phyloP scores from a whole-genome alignment of 2,113 vertebrate species.

The Phrynosoma platyrhinos region DNA sequence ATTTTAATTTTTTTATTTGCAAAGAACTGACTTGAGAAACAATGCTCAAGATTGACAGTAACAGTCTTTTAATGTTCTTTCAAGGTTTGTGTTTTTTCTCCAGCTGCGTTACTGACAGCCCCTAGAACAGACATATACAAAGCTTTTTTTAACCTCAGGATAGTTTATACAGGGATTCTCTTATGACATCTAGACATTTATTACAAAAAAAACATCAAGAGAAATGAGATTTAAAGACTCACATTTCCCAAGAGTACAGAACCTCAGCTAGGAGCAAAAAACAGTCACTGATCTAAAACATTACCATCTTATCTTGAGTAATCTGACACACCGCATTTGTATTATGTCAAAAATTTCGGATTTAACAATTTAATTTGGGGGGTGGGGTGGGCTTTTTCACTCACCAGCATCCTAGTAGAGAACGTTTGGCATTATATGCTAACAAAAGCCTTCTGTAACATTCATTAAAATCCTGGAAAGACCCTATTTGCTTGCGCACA shows the following conservation, averaged over 20 bases:
- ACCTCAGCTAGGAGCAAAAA: background rate
- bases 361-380: background rate
- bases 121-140: conserved; percentile 20
- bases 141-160: conserved; percentile 34
- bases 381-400: background rate
- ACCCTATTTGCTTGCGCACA: background rate
- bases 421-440: background rate
- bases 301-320: conserved; percentile 8
- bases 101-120: conserved; percentile 18
- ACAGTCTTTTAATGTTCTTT: background rate
- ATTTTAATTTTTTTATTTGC: background rate
- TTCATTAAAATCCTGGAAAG: background rate
- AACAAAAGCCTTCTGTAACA: conserved; percentile 11
- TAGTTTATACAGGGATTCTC: conserved; percentile 18
- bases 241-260: conserved; percentile 53
- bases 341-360: conserved; percentile 23
- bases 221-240: background rate
- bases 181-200: conserved; percentile 17
- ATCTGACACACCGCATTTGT: conserved; percentile 7
- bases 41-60: accelerated
- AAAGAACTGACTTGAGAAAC: background rate
- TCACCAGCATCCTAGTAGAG: background rate
- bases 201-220: conserved; percentile 16
- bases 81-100: background rate
- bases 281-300: conserved; percentile 19